Base-by-base conservation (phyloP, 2,888 invertebrate genomes). In the Acholoe squamosa region DNA sequence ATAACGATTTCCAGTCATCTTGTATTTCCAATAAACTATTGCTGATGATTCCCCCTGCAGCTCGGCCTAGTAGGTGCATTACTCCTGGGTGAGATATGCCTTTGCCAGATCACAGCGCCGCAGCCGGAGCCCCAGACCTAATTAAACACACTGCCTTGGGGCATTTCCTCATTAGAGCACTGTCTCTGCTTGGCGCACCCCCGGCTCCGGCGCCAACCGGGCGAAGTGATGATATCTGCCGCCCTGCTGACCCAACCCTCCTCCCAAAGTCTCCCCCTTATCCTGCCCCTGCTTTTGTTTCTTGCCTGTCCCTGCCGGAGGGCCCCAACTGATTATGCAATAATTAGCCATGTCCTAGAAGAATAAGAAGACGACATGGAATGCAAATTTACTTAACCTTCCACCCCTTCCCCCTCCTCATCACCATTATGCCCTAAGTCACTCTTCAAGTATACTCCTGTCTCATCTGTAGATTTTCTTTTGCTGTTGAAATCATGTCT, bases 321-420 rank as follows among this genome's bases (percentile, higher is more conserved):
- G 31, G n/a, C 14, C n/a, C 19, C 86, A 10, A 1, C 86, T 56
- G 19, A 86, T 86, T 86, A 86, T 86, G 86, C 86, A 86, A 86
- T 56, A 86, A 86, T 86, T 86, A 86, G 54, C 86, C 54, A 31
- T 25, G 56, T 51, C 33, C 54, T 51, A 52, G 84, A 52, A 51
- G 43, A 14, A 43, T 19, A n/a, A n/a, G 34, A 84, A 43, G 84
- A 84, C 22, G 33, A 84, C 3, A 0, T n/a, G 86, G 86, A 54
- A 86, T 86, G 86, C 86, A 52, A 86, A 86, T 86, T 86, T 86
- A 12, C 31, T 43, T 43, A 43, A 43, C 76, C 76, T 31, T 14
- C 31, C 76, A 16, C 31, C 76, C 31, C 25, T 16, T 31, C 31
- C 61, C 61, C 25, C 61, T 19, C 61, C 61, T 19, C n/a, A 10